These are phyloP conservation scores for Cremastinae sp. DNA, from an alignment of 2,888 invertebrate genomes.

Conservation along the genomic window DNA sequence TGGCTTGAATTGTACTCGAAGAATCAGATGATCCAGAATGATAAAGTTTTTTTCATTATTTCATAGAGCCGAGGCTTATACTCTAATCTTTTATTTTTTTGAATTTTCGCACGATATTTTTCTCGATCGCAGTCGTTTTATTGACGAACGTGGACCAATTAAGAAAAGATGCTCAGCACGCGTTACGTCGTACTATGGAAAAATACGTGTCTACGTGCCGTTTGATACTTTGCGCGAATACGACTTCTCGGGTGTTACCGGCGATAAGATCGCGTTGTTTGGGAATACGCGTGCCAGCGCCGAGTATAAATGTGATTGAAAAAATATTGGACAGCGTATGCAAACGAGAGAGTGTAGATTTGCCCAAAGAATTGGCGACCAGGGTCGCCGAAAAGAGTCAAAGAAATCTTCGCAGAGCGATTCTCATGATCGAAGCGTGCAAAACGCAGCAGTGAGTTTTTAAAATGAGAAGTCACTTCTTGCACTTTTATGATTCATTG, in stretches of 20 bases:
- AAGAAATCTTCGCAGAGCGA: conserved; percentile 94
- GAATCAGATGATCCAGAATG: no score
- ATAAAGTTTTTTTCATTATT: no score
- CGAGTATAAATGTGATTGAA: conserved; percentile 88
- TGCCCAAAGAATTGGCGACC: conserved; percentile 89
- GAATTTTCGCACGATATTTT: conserved; percentile 23
- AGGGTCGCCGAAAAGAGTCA: conserved; percentile 90
- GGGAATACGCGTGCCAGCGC: conserved; percentile 94
- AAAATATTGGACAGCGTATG: conserved; percentile 84
- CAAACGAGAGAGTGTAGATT: conserved; percentile 89
- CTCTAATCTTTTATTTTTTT: conserved; percentile 23
- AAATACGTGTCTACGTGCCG: conserved; percentile 98
- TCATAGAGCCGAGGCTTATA: no score
- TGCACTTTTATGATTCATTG: background rate
- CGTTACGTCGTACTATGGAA: conserved; percentile 98
- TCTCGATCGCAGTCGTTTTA: conserved; percentile 87
- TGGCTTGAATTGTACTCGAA: no score
- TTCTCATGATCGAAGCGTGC: conserved; percentile 96
- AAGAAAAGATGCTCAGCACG: conserved; percentile 99
- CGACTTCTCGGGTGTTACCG: conserved; percentile 97
- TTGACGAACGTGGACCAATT: conserved; percentile 97
- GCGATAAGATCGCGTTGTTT: conserved; percentile 98
- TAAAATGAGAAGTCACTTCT: conserved; percentile 7
- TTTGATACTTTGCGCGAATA: conserved; percentile 95
- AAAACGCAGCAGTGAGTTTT: conserved; percentile 89